Evolutionary conservation across 1,140 invertebrate species (phyloP).

Genomic region (Hycleus cichorii): DNA sequence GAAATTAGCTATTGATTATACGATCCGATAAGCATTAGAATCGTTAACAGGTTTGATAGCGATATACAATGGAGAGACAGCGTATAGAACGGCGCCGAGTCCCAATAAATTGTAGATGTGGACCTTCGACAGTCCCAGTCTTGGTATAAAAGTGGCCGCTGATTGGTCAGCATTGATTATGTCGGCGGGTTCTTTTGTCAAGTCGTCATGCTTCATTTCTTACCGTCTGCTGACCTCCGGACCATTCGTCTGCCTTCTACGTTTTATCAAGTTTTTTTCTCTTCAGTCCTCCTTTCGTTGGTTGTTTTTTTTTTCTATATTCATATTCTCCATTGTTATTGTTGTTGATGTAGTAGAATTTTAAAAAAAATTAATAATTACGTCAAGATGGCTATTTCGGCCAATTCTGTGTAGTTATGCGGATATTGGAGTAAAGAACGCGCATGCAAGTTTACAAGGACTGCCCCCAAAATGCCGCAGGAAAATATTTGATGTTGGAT

Average conservation of each 20-base stretch:
- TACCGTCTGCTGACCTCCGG: conserved; percentile 30
- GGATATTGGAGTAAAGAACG: too few relatives aligned
- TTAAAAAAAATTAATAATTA: too few relatives aligned
- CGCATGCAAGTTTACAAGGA: too few relatives aligned
- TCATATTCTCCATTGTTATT: too few relatives aligned
- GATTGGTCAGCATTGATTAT: conserved; percentile 36
- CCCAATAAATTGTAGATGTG: conserved; percentile 8
- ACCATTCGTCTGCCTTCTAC: conserved; percentile 18
- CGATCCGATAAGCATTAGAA: conserved; percentile 9
- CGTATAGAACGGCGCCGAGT: conserved; percentile 10
- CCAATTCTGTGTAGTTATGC: too few relatives aligned
- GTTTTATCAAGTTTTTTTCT: conserved; percentile 4
- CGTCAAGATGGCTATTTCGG: too few relatives aligned
- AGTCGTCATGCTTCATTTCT: conserved; percentile 34
- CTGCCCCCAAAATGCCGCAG: too few relatives aligned
- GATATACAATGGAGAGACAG: conserved; percentile 12
- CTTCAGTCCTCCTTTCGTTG: too few relatives aligned
- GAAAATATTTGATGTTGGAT: too few relatives aligned
- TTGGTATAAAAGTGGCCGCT: conserved; percentile 27
- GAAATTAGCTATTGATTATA: conserved; percentile 15
- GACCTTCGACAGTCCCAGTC: conserved; percentile 11
- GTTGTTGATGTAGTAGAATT: too few relatives aligned
- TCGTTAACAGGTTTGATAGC: conserved; percentile 15
- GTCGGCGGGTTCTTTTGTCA: conserved; percentile 34
- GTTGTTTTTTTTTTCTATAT: too few relatives aligned